Evolutionary conservation across 2,888 invertebrate species (phyloP).

Genomic region (Autographa gamma): DNA sequence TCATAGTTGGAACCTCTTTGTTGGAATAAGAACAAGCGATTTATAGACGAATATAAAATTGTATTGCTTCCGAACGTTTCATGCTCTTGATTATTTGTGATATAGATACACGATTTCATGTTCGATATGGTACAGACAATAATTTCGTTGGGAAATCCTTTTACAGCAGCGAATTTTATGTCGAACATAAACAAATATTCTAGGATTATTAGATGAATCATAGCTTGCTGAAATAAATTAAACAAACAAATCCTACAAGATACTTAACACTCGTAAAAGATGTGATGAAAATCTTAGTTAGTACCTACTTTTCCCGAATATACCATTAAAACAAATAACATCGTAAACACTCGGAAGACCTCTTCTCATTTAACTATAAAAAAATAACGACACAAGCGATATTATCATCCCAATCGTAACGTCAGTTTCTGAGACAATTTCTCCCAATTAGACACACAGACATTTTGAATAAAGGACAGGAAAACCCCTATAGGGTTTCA

Average conservation of each 20-base stretch:
- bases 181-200: background rate
- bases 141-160: conserved; percentile 8
- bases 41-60: conserved; percentile 84
- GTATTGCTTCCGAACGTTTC: conserved; percentile 72
- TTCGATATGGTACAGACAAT: conserved; percentile 21
- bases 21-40: conserved; percentile 81
- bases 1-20: conserved; percentile 78
- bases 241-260: background rate
- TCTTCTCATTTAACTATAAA: conserved; percentile 12
- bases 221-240: background rate
- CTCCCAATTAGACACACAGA: conserved; percentile 61
- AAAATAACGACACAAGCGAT: conserved; percentile 20
- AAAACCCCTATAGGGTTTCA: conserved; percentile 76
- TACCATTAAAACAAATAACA: background rate
- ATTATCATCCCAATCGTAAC: conserved; percentile 37
- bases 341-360: background rate
- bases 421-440: conserved; percentile 55
- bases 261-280: too few relatives aligned
- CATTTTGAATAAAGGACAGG: conserved; percentile 71
- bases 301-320: background rate
- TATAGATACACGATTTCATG: conserved; percentile 48
- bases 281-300: background rate
- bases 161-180: background rate
- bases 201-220: background rate
- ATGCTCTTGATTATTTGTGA: conserved; percentile 62